Evolutionary conservation across 1,140 invertebrate genomes (phyloP), one percentile per base, ranked within the genome.

Genomic region (Bombus cullumanus): DNA sequence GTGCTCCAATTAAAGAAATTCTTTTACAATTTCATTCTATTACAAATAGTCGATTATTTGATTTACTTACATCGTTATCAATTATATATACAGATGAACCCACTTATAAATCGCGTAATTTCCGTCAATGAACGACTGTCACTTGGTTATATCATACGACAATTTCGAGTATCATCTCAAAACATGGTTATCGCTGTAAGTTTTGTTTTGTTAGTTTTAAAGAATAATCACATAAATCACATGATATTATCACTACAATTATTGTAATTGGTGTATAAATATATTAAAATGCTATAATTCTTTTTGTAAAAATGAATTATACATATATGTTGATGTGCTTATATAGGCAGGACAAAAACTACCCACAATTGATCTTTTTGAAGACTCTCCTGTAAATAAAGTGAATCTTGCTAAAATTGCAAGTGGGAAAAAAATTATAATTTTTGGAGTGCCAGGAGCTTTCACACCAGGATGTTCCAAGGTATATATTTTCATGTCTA

Each of bases 391-490:
- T 8, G 96, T 97, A 4, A 98, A 98, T 87, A 98, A 98, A 94
- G 97, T 99, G 3, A 98, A 98, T 94, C 96, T 97, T 62, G 95
- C 96, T 18, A 96, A 98, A 68, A 92, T 98, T 66, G 96, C 97
- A 71, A 95, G 96, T 78, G 97, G 97, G 28, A 98, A 98, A 91
- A 99, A 98, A 93, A 97, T 98, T 0, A 96, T 99, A 18, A 93
- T 99, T 73, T 98, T 99, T 95, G 98, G 97, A 53, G 98, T 99
- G 47, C 98, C 98, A 37, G 98, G 98, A 41, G 98, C 98, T 12
- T 99, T 99, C 92, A 99, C 98, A 12, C 98, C 98, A n/a, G 98
- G 98, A 34, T 99, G 98, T 93, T 98, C 98, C 0, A 98, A 98
- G 95, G 97, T 97, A 88, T 66, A 57, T 34, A 62, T 82, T 62